These are phyloP conservation scores for Delphinapterus leucas DNA, from an alignment of 2,113 vertebrate species.

Conservation along the genomic window DNA sequence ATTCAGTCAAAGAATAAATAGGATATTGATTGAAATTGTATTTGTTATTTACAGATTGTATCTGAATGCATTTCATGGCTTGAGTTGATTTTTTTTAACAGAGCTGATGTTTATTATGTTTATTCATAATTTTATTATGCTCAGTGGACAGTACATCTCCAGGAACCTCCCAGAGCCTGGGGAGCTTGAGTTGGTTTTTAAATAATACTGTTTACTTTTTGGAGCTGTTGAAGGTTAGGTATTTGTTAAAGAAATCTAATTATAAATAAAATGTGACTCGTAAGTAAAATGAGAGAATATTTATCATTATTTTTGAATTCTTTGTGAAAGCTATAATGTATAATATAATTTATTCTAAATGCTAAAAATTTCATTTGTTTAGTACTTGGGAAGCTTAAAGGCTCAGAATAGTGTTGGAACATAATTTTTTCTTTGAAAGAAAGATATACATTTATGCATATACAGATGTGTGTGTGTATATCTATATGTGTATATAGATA, in stretches of 20 bases:
- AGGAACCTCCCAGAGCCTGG: not conserved
- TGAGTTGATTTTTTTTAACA: conserved; percentile 6
- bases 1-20: not conserved
- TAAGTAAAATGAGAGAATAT: conserved; percentile 2
- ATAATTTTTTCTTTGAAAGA: conserved; percentile 19
- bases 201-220: conserved; percentile 24
- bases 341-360: conserved; percentile 36
- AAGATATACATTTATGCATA: not conserved
- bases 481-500: too few species aligned
- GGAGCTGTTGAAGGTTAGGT: not conserved
- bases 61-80: not conserved
- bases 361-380: conserved; percentile 5
- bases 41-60: conserved; percentile 29
- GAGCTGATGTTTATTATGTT: conserved; percentile 28
- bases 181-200: conserved; percentile 22
- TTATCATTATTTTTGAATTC: not conserved
- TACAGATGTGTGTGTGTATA: not conserved
- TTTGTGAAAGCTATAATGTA: not conserved
- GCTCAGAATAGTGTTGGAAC: not conserved
- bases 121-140: conserved; percentile 1
- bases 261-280: conserved; percentile 1
- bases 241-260: not conserved
- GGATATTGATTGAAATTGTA: not conserved
- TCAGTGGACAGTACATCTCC: not conserved
- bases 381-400: not conserved